Conservation (phyloP, 2,113 vertebrate species). For the Corythoichthys haematopterus region DNA sequence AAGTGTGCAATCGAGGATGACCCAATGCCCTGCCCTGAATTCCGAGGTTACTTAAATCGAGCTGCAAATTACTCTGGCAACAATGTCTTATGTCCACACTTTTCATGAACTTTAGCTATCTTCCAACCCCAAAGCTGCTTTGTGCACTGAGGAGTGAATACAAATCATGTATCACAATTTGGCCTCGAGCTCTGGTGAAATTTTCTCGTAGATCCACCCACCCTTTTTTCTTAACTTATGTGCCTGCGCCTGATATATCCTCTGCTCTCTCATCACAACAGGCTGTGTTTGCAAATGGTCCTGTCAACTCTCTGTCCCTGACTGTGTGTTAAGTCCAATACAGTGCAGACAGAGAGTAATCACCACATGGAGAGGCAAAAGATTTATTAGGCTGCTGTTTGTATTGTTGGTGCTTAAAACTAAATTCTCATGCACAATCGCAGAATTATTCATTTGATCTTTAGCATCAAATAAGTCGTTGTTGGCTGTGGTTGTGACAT, state of each 20-base stretch:
- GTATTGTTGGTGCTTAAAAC: slow-evolving; percentile 63
- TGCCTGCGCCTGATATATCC: slow-evolving; percentile 21
- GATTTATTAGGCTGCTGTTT: slow-evolving; percentile 53
- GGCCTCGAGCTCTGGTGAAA: slow-evolving; percentile 31
- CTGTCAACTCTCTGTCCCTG: slow-evolving; percentile 43
- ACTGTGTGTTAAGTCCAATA: slow-evolving; percentile 44
- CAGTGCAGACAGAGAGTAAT: slow-evolving; percentile 53
- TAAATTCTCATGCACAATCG: slow-evolving; percentile 64
- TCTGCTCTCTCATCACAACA: slow-evolving; percentile 25
- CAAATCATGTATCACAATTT: slow-evolving; percentile 46
- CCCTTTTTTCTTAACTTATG: slow-evolving; percentile 39
- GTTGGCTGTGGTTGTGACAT: slow-evolving; percentile 56
- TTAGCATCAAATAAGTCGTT: slow-evolving; percentile 60
- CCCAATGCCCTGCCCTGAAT: slow-evolving; percentile 67
- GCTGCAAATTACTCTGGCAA: slow-evolving; percentile 49
- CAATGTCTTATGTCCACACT: slow-evolving; percentile 33
- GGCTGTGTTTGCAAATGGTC: slow-evolving; percentile 47
- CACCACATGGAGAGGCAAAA: slow-evolving; percentile 25
- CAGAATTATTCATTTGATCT: slow-evolving; percentile 64
- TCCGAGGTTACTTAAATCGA: slow-evolving; percentile 54
- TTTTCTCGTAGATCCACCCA: slow-evolving; percentile 27
- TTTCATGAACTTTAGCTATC: slow-evolving; percentile 52
- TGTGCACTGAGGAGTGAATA: slow-evolving; percentile 46
- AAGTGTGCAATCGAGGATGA: slow-evolving; percentile 62
- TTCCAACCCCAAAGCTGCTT: slow-evolving; percentile 47